Percentiles rank a stretch among this genome's conserved stretches.
phyloP scores from a whole-genome alignment of 2,888 invertebrate genomes.

The Drosophila paranaensis region DNA sequence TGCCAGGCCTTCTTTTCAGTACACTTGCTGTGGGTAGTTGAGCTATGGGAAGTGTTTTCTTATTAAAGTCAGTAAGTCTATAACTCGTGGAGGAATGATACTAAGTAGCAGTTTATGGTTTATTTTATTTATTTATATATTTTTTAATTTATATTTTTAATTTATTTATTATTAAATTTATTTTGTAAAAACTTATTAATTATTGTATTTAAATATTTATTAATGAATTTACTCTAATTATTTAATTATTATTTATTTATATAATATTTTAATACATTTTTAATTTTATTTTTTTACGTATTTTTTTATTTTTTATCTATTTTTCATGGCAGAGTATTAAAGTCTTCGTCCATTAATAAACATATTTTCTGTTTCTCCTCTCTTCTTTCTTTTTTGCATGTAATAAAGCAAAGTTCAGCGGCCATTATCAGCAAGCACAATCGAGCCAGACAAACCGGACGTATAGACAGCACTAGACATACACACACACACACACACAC shows the following conservation, averaged over 20 bases:
- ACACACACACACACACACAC: constrained; percentile 12
- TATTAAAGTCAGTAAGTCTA: no score
- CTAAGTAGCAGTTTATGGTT: no score
- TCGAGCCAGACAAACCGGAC: constrained; percentile 55
- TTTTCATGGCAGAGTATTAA: constrained; percentile 8
- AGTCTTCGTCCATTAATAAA: background rate
- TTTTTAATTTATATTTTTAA: no score
- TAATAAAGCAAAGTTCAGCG: constrained; percentile 70
- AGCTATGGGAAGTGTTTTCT: background rate
- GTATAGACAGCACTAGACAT: constrained; percentile 50
- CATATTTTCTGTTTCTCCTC: background rate
- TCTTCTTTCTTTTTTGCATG: constrained; percentile 46
- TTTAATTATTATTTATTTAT: background rate
- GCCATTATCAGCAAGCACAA: constrained; percentile 71
- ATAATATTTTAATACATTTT: background rate
- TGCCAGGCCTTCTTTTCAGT: constrained; percentile 22
- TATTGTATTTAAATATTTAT: no score
- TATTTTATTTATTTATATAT: no score
- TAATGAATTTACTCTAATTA: no score
- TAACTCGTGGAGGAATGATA: no score
- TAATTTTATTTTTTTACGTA: background rate
- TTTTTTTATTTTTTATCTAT: background rate
- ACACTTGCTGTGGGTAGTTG: background rate
- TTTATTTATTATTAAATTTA: no score
- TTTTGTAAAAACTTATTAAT: no score